These are phyloP conservation scores for Leptosomus discolor DNA, from an alignment of 2,113 vertebrate genomes.

Conservation along the genomic window DNA sequence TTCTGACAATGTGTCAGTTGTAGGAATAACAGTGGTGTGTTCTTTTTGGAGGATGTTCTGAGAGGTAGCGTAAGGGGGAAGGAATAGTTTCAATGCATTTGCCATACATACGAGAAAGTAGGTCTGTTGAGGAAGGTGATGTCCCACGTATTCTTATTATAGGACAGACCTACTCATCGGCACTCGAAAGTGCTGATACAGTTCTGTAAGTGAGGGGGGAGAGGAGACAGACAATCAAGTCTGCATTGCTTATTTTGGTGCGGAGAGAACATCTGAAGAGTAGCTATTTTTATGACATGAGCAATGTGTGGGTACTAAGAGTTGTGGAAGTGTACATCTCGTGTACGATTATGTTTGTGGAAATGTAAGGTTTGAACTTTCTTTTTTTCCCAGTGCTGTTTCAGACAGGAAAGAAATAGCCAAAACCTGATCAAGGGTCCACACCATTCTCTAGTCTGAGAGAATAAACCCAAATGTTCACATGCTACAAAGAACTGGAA, in stretches of 20 bases:
- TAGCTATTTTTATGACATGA: slow-evolving; percentile 17
- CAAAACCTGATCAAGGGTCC: neutral
- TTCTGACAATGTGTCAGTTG: neutral
- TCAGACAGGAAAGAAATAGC: neutral
- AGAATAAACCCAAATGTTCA: slow-evolving; percentile 41
- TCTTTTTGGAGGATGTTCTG: neutral
- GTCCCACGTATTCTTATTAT: neutral
- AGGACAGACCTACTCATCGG: neutral
- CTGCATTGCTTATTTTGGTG: slow-evolving; percentile 22
- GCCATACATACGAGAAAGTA: neutral
- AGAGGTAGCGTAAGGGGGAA: neutral
- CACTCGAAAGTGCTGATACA: neutral
- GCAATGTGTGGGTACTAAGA: neutral
- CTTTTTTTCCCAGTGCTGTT: neutral
- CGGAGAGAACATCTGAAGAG: neutral
- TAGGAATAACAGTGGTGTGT: neutral
- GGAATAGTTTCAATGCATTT: neutral
- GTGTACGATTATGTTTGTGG: neutral
- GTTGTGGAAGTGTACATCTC: neutral
- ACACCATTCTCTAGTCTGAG: neutral
- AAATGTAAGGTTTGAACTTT: neutral
- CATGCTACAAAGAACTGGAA: slow-evolving; percentile 55
- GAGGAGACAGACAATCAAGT: neutral
- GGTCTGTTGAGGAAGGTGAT: neutral
- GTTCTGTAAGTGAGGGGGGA: neutral